These are phyloP conservation scores for Tamias sibiricus DNA, from an alignment of 2,113 vertebrate species.

Conservation along the genomic window DNA sequence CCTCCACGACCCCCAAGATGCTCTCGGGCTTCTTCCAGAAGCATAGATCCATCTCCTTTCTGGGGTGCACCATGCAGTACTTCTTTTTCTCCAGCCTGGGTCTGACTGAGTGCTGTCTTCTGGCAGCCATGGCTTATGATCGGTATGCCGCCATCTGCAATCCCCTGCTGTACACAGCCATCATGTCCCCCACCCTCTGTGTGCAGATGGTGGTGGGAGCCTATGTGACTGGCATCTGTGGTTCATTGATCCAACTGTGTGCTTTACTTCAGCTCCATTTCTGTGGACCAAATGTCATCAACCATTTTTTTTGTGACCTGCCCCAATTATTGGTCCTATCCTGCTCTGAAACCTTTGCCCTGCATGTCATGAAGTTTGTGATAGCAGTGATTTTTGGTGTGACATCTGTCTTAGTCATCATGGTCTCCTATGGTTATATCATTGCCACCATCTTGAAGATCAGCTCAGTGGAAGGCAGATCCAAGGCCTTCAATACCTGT, in stretches of 20 bases:
- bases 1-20: slow-evolving; percentile 32
- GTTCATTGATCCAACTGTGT: slow-evolving; percentile 58
- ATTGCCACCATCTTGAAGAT: slow-evolving; percentile 44
- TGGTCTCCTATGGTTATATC: slow-evolving; percentile 51
- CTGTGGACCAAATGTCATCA: slow-evolving; percentile 54
- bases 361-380: slow-evolving; percentile 51
- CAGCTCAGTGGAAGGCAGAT: not conserved
- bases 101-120: slow-evolving; percentile 56
- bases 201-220: slow-evolving; percentile 33
- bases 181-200: slow-evolving; percentile 44
- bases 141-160: slow-evolving; percentile 67
- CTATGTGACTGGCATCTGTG: slow-evolving; percentile 61
- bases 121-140: slow-evolving; percentile 73
- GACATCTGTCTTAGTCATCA: not conserved
- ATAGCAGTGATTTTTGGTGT: slow-evolving; percentile 54
- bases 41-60: slow-evolving; percentile 30
- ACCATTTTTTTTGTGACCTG: slow-evolving; percentile 72
- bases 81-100: slow-evolving; percentile 54
- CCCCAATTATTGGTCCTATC: slow-evolving; percentile 59
- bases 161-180: slow-evolving; percentile 57
- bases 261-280: slow-evolving; percentile 57
- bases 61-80: not conserved
- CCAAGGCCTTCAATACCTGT: slow-evolving; percentile 68
- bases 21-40: slow-evolving; percentile 54
- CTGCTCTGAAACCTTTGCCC: slow-evolving; percentile 37